Evolutionary conservation across 2,113 vertebrate genomes (phyloP), one percentile per base, ranked within the genome.

Genomic region (Toxotes jaculatrix): DNA sequence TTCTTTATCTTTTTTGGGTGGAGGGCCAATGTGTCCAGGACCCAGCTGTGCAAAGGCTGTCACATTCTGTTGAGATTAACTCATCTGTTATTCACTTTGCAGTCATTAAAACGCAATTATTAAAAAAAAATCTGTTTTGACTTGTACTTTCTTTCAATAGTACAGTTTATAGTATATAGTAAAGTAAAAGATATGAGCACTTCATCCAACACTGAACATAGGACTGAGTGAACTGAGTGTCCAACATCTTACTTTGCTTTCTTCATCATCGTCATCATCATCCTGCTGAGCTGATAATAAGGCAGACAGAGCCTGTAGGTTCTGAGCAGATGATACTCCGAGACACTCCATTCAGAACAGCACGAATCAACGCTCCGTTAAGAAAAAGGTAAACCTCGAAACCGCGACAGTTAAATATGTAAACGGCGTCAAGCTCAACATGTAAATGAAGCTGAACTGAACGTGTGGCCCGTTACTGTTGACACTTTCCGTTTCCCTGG

Each of bases 21-120:
- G 85, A 36, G 77, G 72, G 9, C 96, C 96, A 69, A 97, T 96
- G 38, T 93, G 77, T 45, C 95, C 96, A 38, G 97, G 97, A 57
- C 93, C 94, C 82, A 96, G 62, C 12, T 38, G 7, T 3, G 83
- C 91, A 60, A 59, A 62, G 4, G 87, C 43, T 17, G 78, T 40
- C 10, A 42, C 74, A 49, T 3, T 87, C 93, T 94, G 72, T 36
- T 65, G 32, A 85, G 16, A 79, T 83, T 23, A 66, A 66, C 7
- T 9, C 11, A 56, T 51, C 23, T 43, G 2, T 61, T 1, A 13
- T 21, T n/a, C 3, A 49, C 17, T 5, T 40, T 31, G 32, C 36
- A 23, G 17, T 36, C 5, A 40, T 9, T 42, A 16, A 12, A 38
- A 49, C 1, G 49, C 43, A 16, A 14, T 14, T 45, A 45, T 45